Evolutionary conservation across 2,888 invertebrate genomes (phyloP).

Genomic region (Ennomos erosarius): DNA sequence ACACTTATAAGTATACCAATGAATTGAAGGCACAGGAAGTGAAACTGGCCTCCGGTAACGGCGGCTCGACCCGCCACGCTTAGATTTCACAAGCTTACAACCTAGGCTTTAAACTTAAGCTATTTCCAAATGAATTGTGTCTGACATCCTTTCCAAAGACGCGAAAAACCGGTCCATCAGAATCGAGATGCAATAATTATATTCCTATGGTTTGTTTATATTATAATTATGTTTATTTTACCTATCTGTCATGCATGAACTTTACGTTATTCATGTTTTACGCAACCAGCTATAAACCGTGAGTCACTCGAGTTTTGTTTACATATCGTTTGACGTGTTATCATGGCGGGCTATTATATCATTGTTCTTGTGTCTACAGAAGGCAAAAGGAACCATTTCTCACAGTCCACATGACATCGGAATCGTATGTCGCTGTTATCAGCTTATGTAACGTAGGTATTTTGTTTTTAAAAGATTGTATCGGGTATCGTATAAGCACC

Average conservation of each 20-base stretch:
- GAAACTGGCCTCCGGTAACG: conserved; percentile 53
- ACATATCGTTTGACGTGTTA: conserved; percentile 41
- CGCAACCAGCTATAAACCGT: conserved; percentile 40
- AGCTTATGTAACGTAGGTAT: conserved; percentile 15
- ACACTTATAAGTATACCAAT: conserved; percentile 45
- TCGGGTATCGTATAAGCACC: conserved; percentile 47
- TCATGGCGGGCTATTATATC: conserved; percentile 37
- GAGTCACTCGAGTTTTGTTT: conserved; percentile 42
- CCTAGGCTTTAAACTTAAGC: conserved; percentile 40
- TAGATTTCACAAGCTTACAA: conserved; percentile 50
- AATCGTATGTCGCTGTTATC: conserved; percentile 27
- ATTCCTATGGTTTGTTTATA: conserved; percentile 26
- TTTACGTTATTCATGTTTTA: conserved; percentile 41
- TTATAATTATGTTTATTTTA: conserved; percentile 32
- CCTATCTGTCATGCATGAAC: conserved; percentile 40
- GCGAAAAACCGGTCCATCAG: neutral
- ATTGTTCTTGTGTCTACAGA: conserved; percentile 30
- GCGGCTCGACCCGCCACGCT: conserved; percentile 39
- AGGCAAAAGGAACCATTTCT: conserved; percentile 28
- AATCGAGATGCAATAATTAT: neutral
- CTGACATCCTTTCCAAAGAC: neutral
- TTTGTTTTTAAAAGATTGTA: conserved; percentile 10
- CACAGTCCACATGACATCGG: conserved; percentile 25
- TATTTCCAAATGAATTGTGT: conserved; percentile 16
- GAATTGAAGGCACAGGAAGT: conserved; percentile 61